A percentile compares a stretch with the other conserved stretches of the same genome.
These are phyloP conservation scores for Sycophaga agraensis DNA, from an alignment of 1,140 invertebrate species.

Conservation along the genomic window DNA sequence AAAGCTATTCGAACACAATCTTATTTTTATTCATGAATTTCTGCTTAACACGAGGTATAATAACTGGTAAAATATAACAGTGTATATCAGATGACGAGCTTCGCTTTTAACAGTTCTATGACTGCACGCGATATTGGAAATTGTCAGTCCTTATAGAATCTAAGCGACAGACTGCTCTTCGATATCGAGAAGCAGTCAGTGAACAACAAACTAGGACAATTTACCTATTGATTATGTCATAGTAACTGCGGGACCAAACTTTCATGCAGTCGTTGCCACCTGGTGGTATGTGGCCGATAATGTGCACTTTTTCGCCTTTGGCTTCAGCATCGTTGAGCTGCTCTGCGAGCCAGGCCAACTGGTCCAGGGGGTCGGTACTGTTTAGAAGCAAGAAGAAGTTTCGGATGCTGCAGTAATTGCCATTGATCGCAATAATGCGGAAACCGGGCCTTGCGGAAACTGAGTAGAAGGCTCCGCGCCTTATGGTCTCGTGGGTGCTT, in stretches of 20 bases:
- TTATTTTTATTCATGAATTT: too few species aligned
- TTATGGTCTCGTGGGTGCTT: constrained; percentile 78
- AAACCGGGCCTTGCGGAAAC: constrained; percentile 84
- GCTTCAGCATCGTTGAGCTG: constrained; percentile 91
- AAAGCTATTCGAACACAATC: neutral
- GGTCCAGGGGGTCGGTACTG: constrained; percentile 91
- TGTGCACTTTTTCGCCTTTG: constrained; percentile 91
- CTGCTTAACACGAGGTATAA: too few species aligned
- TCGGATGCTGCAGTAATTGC: constrained; percentile 94
- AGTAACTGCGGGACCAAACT: constrained; percentile 90
- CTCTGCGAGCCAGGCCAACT: constrained; percentile 93
- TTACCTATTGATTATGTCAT: constrained; percentile 81
- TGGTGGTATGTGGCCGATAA: constrained; percentile 96
- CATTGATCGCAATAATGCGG: constrained; percentile 86
- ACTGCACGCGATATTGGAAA: too few species aligned
- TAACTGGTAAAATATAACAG: too few species aligned
- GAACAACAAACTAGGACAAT: too few species aligned
- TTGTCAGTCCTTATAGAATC: too few species aligned
- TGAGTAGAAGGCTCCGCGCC: constrained; percentile 86
- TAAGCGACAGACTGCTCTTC: too few species aligned
- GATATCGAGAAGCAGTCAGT: too few species aligned
- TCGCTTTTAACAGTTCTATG: too few species aligned
- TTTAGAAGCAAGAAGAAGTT: constrained; percentile 97
- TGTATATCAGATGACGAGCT: too few species aligned
- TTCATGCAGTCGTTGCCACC: constrained; percentile 90